Percentiles rank a stretch among this genome's conserved stretches.
Conservation (phyloP, 2,797 vertebrate species). For the Neomorphus geoffroyi region DNA sequence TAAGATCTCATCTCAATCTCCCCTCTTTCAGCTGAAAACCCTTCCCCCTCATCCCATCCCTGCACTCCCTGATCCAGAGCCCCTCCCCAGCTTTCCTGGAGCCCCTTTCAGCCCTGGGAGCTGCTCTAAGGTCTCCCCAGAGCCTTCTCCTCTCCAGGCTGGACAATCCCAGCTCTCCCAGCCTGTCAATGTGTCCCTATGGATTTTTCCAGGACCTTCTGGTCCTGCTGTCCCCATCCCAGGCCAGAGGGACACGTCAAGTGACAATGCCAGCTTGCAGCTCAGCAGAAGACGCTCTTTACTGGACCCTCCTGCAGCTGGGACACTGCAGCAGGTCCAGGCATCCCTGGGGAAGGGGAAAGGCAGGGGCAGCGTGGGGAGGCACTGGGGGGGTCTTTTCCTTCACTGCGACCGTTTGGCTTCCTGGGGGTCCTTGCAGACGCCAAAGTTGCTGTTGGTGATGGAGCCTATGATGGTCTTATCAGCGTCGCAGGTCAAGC, state of each 20-base stretch:
- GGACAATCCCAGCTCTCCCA: too few species aligned
- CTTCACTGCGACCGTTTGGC: background rate
- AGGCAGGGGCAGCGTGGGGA: rapidly evolving
- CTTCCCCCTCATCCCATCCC: too few species aligned
- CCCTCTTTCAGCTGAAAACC: too few species aligned
- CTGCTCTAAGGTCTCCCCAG: too few species aligned
- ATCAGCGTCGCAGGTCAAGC: constrained; percentile 74
- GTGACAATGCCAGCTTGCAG: rapidly evolving
- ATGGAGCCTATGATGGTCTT: constrained; percentile 75
- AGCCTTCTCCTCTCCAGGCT: too few species aligned
- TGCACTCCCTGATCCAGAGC: too few species aligned
- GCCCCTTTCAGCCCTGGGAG: too few species aligned
- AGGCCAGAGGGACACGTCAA: rapidly evolving
- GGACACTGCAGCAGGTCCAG: background rate
- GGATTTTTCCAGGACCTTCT: background rate
- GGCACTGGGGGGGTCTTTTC: background rate
- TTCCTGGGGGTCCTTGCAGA: constrained; percentile 64
- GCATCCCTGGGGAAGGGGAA: background rate
- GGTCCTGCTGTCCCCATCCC: background rate
- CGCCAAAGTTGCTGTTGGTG: constrained; percentile 78
- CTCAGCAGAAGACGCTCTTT: background rate
- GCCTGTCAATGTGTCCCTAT: rapidly evolving
- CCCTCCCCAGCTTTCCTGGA: too few species aligned
- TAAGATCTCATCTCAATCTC: too few species aligned
- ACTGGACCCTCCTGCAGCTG: background rate